Conservation (phyloP, 2,888 invertebrate species). For the Troides helena region DNA sequence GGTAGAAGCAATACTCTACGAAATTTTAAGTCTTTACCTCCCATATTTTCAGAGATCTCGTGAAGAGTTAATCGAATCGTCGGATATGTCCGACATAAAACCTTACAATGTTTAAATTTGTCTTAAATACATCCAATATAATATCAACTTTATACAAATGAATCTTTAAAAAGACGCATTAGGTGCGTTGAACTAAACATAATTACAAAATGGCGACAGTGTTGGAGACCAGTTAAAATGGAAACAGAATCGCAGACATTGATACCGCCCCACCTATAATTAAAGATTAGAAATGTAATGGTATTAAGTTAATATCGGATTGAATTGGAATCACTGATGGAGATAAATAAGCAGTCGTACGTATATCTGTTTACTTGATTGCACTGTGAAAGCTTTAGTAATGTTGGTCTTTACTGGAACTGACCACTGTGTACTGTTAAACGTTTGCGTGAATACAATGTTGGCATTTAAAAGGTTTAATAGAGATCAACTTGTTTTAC, state of each 20-base stretch:
- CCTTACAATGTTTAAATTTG: too few species aligned
- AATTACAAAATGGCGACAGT: constrained; percentile 1
- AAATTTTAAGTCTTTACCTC: too few species aligned
- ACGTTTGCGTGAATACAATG: constrained; percentile 6
- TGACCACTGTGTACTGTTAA: constrained; percentile 7
- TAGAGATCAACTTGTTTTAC: too few species aligned
- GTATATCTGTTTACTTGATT: constrained; percentile 19
- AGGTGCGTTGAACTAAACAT: not conserved
- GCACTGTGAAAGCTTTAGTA: constrained; percentile 9
- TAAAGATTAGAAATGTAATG: constrained; percentile 18
- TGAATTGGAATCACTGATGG: constrained; percentile 12
- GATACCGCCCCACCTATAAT: not conserved
- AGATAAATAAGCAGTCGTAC: constrained; percentile 9
- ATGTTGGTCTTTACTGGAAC: not conserved
- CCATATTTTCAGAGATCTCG: too few species aligned
- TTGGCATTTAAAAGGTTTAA: too few species aligned
- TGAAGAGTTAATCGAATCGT: too few species aligned
- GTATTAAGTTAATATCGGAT: constrained; percentile 21
- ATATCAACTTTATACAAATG: not conserved
- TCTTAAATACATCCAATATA: too few species aligned
- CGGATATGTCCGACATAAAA: too few species aligned
- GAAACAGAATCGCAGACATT: constrained; percentile 7
- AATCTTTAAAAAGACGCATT: not conserved
- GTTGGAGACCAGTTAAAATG: constrained; percentile 12
- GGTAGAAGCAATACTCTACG: too few species aligned